Evolutionary conservation across 2,888 invertebrate species (phyloP), one percentile per base, ranked within the genome.

Genomic region (Thecocarcelia acutangulata): DNA sequence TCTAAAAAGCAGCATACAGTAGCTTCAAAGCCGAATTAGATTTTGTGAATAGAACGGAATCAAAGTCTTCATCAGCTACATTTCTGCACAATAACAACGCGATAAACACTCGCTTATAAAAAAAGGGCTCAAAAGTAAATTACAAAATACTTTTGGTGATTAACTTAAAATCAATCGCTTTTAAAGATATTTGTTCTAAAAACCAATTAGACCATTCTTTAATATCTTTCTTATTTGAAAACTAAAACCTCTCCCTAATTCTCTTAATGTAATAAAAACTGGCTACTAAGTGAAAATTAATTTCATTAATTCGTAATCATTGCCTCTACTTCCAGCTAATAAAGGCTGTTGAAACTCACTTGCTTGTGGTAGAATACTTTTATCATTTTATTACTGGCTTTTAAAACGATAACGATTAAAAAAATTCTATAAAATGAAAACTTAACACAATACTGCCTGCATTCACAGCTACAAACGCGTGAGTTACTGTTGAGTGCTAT

Each of bases 361-460:
- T 19, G 42, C 28, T 61, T 56, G 66, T 19, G 63, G 50, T 40
- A 17, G 13, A 42, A 42, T 58, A 13, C 42, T 42, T 58, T 40
- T 40, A 37, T 24, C 48, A 56, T 74, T 74, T 56, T 74, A 66
- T 66, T 56, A 48, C 37, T 50, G 46, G 48, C 40, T 40, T 52
- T 73, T 21, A 46, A 50, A 48, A 19, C 40, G 48, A 74, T 74
- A 74, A 64, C 54, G 40, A 48, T 64, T 58, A 58, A 66, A 64
- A 69, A 58, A 5, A n/a, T 42, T 48, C 17, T 37, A 58, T 58
- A 37, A 48, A 58, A 70, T 0, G 3, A 12, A 70, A 48, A 37
- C 40, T 24, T 3, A 21, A 46, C 5, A 15, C 4, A 33, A 21
- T 56, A 19, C n/a, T 52, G 50, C 8, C 9, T 19, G 17, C 17